phyloP scores from a whole-genome alignment of 2,797 vertebrate genomes.

The Decapterus maruadsi region DNA sequence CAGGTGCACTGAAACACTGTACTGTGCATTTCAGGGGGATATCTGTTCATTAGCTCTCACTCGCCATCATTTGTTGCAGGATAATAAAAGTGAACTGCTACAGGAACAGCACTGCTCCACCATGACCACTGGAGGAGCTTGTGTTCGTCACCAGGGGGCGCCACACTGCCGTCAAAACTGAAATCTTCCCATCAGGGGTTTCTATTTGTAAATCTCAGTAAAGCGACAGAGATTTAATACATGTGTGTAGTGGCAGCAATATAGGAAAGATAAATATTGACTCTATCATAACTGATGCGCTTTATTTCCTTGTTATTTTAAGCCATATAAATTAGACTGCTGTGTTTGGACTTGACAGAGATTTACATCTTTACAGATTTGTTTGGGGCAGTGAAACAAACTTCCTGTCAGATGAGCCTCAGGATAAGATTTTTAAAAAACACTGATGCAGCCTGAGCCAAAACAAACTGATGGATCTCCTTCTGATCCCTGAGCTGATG shows the following conservation, averaged over 20 bases:
- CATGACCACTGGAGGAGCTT: background rate
- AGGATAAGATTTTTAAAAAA: background rate
- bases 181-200: background rate
- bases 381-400: background rate
- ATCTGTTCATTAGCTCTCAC: background rate
- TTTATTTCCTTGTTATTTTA: background rate
- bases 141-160: slow-evolving; percentile 53
- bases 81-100: background rate
- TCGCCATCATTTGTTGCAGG: background rate
- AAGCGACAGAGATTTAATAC: background rate
- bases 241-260: background rate
- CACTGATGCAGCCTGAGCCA: slow-evolving; percentile 17
- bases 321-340: background rate
- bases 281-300: background rate
- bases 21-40: background rate
- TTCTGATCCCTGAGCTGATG: slow-evolving; percentile 21
- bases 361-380: background rate
- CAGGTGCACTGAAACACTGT: too few species aligned
- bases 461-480: slow-evolving; percentile 35
- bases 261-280: background rate
- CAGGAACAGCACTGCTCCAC: background rate
- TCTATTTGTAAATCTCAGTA: background rate
- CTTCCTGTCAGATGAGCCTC: background rate
- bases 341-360: background rate
- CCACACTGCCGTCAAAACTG: slow-evolving; percentile 12